Evolutionary conservation across 35 echinoderm and acorn worm species (phyloP), one percentile per base, ranked within the genome.

Genomic region (Apostichopus parvimensis): DNA sequence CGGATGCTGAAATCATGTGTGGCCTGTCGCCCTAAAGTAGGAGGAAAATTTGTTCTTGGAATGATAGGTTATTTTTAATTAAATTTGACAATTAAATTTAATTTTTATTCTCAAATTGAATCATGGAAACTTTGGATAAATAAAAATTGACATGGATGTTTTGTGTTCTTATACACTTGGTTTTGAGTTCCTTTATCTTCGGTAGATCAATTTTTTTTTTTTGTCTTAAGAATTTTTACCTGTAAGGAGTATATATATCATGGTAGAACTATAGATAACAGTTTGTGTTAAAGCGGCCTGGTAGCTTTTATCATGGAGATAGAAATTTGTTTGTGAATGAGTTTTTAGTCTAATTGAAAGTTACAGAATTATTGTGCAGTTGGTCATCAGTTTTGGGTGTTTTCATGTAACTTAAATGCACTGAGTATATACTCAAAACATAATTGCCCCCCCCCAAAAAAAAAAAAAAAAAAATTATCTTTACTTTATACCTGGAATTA

Each of bases 51-150:
- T 68, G 64, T 68, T 68, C 64, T 68, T 68, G 64, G 64, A 68
- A 68, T 68, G 64, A 68, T 68, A 68, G 64, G 64, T 68, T 68
- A 68, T 68, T 68, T 68, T 68, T 68, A 68, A 68, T 68, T 68
- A 18, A 68, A 68, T 68, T 68, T 68, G 64, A 18, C 64, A 68
- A 68, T 68, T 68, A 68, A 68, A 68, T 68, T 68, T 11, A 68
- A 68, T 68, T 68, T 68, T 68, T 45, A 45, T 45, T 45, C 34
- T 68, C 64, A 68, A 68, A 68, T 68, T 68, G 64, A 68, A 68
- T 68, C 64, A 68, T 68, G 11, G 11, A 68, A 11, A 14, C 2
- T 68, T 11, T 68, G 64, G 18, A 68, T 68, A 10, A 68, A 68
- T 18, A 68, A 18, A 68, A 14, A 68, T 68, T 68, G 64, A 68